phyloP scores from a whole-genome alignment of 2,113 vertebrate genomes.

The Onychorhynchus coronatus region DNA sequence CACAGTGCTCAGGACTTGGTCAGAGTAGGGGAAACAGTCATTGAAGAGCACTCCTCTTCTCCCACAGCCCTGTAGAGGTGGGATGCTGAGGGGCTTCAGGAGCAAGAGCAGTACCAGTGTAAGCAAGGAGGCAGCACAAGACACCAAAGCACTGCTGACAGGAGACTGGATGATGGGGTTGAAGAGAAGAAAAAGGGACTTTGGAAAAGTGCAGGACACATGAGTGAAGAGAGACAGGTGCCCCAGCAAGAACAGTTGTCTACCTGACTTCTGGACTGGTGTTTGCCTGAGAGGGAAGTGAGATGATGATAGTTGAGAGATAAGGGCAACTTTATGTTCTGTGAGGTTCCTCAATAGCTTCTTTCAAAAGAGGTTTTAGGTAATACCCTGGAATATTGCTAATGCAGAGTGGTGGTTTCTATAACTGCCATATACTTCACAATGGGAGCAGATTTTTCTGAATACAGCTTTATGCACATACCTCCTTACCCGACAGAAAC shows the following conservation, averaged over 20 bases:
- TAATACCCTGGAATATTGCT: background rate
- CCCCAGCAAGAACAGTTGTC: background rate
- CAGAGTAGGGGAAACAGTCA: background rate
- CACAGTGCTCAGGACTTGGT: background rate
- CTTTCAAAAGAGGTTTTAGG: background rate
- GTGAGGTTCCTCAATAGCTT: background rate
- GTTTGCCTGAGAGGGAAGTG: background rate
- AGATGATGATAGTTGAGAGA: background rate
- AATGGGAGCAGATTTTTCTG: background rate
- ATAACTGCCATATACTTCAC: background rate
- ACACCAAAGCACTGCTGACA: background rate
- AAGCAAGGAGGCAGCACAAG: background rate
- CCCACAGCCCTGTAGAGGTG: background rate
- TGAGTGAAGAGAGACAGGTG: fast-evolving
- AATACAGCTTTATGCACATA: background rate
- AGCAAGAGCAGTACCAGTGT: background rate
- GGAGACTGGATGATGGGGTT: background rate
- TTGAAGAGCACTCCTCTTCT: background rate
- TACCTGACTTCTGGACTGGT: background rate
- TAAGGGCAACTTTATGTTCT: background rate
- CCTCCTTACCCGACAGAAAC: background rate
- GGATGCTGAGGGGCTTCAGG: background rate
- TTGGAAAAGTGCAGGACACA: background rate
- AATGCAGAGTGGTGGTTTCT: background rate
- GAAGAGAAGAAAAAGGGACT: background rate